Evolutionary conservation across 2,113 vertebrate species (phyloP), one percentile per base, ranked within the genome.

Genomic region (Istiophorus platypterus): DNA sequence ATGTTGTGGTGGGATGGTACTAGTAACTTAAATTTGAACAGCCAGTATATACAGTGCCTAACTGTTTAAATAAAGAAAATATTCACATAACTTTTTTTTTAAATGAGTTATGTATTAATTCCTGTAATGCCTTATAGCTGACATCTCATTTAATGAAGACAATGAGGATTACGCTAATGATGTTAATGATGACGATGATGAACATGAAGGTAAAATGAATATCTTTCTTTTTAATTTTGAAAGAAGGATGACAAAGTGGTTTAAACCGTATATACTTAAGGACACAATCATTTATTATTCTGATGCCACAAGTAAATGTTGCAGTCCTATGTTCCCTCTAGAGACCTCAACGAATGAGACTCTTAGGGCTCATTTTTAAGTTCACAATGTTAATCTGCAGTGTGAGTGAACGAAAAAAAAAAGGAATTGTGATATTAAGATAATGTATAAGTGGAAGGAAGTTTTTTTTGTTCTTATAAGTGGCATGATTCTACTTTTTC

Each of bases 181-280:
- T 72, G 39, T 61, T 85, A 67, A 72, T 47, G 64, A 80, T 71
- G 87, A 85, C 61, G 59, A 82, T 27, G 74, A 75, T 74, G 78
- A 85, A 72, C 39, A 71, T 72, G 45, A 86, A 89, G 86, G 86
- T 90, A 90, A 88, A 74, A 29, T 63, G 0, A 0, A 69, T 41
- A 2, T 64, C 62, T 76, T 73, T n/a, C 13, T 57, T 74, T 39
- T 56, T 57, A 0, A 20, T 68, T 62, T 69, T 41, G 0, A 81
- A 62, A 82, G 26, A 77, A 87, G 67, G 75, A 82, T 82, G 85
- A 85, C 51, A 77, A 81, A 74, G 71, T 85, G 59, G 18, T 72
- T 75, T 8, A 56, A 72, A 59, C 9, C 29, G 11, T 41, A 49
- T 74, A 65, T 34, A 10, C 47, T 54, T 72, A 14, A 26, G 39